A percentile compares a stretch with the other conserved stretches of the same genome.
These are phyloP conservation scores for Linnaemya vulpina DNA, from an alignment of 2,888 invertebrate species.

Conservation along the genomic window DNA sequence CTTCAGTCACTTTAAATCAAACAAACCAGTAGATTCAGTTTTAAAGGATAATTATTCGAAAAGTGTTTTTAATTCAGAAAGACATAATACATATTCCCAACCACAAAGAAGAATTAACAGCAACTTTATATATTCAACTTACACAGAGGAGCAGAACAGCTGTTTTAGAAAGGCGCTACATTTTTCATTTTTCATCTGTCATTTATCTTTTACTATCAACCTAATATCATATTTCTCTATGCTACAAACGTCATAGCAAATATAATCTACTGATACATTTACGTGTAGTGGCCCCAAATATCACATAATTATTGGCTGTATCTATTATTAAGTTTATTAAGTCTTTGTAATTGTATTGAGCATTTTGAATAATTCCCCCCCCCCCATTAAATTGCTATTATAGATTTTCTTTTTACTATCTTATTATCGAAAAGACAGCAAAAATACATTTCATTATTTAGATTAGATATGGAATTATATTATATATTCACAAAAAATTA, in stretches of 20 bases:
- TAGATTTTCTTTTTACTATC: neutral
- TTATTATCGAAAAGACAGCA: neutral
- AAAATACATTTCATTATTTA: constrained; percentile 2
- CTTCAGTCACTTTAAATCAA: no score
- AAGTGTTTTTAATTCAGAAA: no score
- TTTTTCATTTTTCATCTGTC: no score
- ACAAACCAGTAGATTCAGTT: no score
- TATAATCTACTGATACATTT: neutral
- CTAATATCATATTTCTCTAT: no score
- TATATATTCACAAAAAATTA: neutral
- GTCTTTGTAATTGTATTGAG: neutral
- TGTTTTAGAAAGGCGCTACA: no score
- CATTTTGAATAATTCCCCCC: neutral
- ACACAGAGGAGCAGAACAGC: no score
- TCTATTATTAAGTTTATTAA: neutral
- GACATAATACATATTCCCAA: no score
- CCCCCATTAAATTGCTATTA: neutral
- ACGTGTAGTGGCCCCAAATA: neutral
- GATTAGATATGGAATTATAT: constrained; percentile 5
- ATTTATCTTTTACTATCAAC: no score
- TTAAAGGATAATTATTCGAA: no score
- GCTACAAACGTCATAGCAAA: neutral
- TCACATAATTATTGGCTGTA: neutral
- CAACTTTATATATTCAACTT: no score
- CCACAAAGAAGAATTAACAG: no score